A percentile compares a stretch with the other conserved stretches of the same genome.
These are phyloP conservation scores for Rhorus exstirpatorius DNA, from an alignment of 2,888 invertebrate species.

Conservation along the genomic window DNA sequence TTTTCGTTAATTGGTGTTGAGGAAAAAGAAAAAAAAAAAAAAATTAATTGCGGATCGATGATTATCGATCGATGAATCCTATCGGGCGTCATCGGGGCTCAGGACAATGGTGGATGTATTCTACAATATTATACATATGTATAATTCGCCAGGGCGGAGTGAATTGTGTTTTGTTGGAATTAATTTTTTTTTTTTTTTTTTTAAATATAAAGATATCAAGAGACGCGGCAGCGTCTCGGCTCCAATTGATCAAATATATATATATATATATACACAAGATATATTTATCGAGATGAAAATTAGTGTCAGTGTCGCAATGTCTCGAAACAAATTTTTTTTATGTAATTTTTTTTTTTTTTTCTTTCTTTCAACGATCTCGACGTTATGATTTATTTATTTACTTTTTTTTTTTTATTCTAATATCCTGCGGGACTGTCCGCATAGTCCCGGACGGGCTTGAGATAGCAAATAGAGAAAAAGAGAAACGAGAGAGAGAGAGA, in stretches of 20 bases:
- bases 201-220: too few relatives aligned
- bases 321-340: not conserved
- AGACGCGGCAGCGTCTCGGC: too few relatives aligned
- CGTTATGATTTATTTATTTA: slow-evolving; percentile 11
- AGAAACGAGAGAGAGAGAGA: slow-evolving; percentile 58
- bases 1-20: not conserved
- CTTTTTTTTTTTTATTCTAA: slow-evolving; percentile 11
- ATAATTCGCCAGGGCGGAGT: slow-evolving; percentile 52
- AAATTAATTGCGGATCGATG: slow-evolving; percentile 10
- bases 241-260: slow-evolving; percentile 24
- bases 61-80: slow-evolving; percentile 28
- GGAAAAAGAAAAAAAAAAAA: not conserved
- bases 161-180: slow-evolving; percentile 32
- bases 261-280: slow-evolving; percentile 22
- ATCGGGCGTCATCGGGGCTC: slow-evolving; percentile 61
- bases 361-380: not conserved
- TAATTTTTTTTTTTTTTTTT: too few relatives aligned
- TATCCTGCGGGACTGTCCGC: slow-evolving; percentile 52
- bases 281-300: slow-evolving; percentile 34
- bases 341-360: slow-evolving; percentile 12
- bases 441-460: slow-evolving; percentile 54
- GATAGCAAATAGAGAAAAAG: slow-evolving; percentile 82
- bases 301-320: slow-evolving; percentile 24
- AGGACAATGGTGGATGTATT: slow-evolving; percentile 55
- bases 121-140: slow-evolving; percentile 47